Evolutionary conservation across 2,797 vertebrate genomes (phyloP), one percentile per base, ranked within the genome.

Genomic region (Lepilemur septentrionalis): DNA sequence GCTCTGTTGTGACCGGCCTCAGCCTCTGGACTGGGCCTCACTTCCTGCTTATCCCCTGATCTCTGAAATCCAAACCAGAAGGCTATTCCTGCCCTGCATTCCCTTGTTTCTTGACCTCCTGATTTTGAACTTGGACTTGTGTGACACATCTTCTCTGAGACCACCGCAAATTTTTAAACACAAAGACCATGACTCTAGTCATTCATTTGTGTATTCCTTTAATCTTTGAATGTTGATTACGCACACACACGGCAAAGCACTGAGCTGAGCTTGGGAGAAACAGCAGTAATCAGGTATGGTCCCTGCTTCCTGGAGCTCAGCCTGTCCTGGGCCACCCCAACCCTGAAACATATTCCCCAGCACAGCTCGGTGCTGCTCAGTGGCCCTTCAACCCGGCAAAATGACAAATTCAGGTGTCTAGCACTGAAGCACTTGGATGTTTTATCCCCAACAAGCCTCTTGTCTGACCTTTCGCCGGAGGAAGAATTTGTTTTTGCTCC

Each of bases 401-500:
- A 76, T 11, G 10, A 15, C 57, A 57, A 79, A 73, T 57, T 48
- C n/a, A 35, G 50, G 69, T 30, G 17, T 55, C 63, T 30, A 38
- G 23, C 32, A 7, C 67, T 10, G 5, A 55, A 41, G 23, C 5
- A 23, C 83, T 11, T 48, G 28, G 25, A 46, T 70, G 41, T 43
- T 41, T 52, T 79, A 73, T 70, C 72, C 46, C 32, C 43, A 30
- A 11, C 4, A 1, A n/a, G 65, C 65, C 91, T 89, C 75, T 82
- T 55, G 7, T 70, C n/a, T 38, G 78, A 97, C 79, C 95, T 97
- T 75, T 79, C 38, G 76, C 88, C 52, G 12, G 32, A 93, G 79
- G 70, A 95, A 70, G 41, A 84, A 28, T 80, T 92, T 95, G 72
- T 59, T 96, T 95, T 96, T 82, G 46, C 94, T 83, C 69, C 18